Conservation (phyloP, 2,797 vertebrate genomes). For the Centroberyx gerrardi region DNA sequence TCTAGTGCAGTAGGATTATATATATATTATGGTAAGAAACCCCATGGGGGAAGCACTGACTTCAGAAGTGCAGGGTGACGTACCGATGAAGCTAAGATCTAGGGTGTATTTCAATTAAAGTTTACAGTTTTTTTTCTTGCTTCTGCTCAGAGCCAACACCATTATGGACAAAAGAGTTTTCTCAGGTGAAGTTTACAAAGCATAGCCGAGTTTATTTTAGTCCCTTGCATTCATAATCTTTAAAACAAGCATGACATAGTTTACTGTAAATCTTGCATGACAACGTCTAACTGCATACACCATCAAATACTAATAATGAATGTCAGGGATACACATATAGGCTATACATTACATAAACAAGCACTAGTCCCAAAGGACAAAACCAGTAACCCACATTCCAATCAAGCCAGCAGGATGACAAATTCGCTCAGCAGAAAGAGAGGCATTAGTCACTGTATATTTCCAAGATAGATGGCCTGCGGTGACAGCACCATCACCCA, state of each 20-base stretch:
- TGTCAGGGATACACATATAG: neutral
- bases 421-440: slow-evolving; percentile 6
- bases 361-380: neutral
- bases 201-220: no score
- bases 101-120: no score
- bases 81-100: no score
- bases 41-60: no score
- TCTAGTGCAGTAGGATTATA: neutral
- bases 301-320: neutral
- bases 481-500: neutral
- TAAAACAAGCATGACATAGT: no score
- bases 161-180: no score
- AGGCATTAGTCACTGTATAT: slow-evolving; percentile 3
- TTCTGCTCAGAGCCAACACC: no score
- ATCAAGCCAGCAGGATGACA: slow-evolving; percentile 19
- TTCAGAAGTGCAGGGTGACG: no score
- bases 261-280: no score
- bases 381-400: slow-evolving; percentile 31
- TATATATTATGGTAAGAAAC: no score
- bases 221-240: no score
- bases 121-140: no score
- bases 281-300: neutral
- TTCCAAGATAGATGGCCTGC: neutral
- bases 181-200: neutral
- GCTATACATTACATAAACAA: neutral